These are phyloP conservation scores for Ibidorhyncha struthersii DNA, from an alignment of 2,113 vertebrate species.

Conservation along the genomic window DNA sequence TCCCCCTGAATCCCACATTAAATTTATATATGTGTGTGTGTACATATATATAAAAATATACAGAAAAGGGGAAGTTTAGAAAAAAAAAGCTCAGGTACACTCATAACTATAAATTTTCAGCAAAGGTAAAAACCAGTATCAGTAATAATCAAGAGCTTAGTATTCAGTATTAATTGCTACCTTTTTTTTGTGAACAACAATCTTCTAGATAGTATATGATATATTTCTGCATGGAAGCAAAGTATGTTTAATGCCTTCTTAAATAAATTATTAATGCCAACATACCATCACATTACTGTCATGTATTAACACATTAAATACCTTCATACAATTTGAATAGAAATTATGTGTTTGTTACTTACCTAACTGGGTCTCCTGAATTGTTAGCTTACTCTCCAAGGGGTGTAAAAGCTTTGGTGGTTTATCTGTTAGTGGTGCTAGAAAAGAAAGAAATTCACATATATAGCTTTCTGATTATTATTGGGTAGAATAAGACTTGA, in stretches of 20 bases:
- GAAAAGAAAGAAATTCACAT: conserved; percentile 69
- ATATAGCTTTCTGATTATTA: conserved; percentile 33
- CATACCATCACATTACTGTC: background rate
- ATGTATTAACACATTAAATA: background rate
- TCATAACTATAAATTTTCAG: background rate
- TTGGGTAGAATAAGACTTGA: background rate
- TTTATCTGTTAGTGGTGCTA: conserved; percentile 97
- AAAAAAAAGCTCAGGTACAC: background rate
- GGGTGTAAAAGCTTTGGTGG: conserved; percentile 95
- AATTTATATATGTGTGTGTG: background rate
- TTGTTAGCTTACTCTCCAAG: conserved; percentile 88
- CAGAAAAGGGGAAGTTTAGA: background rate
- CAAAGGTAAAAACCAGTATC: background rate
- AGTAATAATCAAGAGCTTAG: background rate
- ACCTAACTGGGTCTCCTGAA: conserved; percentile 93
- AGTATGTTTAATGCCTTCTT: background rate
- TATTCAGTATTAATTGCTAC: background rate
- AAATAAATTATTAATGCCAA: background rate
- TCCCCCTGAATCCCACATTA: background rate
- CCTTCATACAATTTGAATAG: background rate
- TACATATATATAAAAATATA: background rate
- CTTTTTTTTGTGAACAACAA: background rate
- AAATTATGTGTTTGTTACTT: conserved; percentile 66
- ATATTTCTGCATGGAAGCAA: background rate
- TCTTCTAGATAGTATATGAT: background rate